Base-by-base conservation (phyloP, 2,113 vertebrate species). In the Poeciliopsis retropinna region DNA sequence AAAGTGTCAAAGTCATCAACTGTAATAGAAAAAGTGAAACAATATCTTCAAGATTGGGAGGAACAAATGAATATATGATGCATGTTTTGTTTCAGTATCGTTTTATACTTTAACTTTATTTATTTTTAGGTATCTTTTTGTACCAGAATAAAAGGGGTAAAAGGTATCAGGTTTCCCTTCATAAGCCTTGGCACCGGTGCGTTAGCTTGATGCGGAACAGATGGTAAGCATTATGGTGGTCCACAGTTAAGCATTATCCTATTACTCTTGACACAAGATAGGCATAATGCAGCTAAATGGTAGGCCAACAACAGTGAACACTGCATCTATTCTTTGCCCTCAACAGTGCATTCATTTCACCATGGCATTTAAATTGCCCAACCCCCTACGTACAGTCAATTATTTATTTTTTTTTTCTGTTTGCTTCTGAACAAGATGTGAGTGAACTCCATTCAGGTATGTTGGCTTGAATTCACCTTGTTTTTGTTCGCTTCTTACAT, bases 221-320 rank as follows among this genome's bases (percentile, higher is more conserved):
- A 84, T 91, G 88, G 89, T 79, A 88, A 22, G 2, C 69, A 84
- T 92, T 91, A 90, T 85, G 57, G 60, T 81, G 86, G 79, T 82
- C 82, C 71, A 60, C 73, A 78, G 60, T 79, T 29, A 5, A 76
- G 62, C 70, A 80, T 86, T 85, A 83, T 80, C 67, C 81, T 29
- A 60, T 86, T 88, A 73, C 70, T 72, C 71, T 72, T 81, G 74
- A 83, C 12, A 72, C 0, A 62, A 54, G 76, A 83, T 83, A 84
- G 63, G 61, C 9, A 12, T 79, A 84, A 89, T 87, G 72, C 74
- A 83, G 51, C 76, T 76, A 71, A 88, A 85, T 77, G 78, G 77
- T 30, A 30, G 54, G 69, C 67, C 64, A 70, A 69, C 71, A 69
- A 66, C 72, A 12, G 71, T 72, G 51, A 85, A 92, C 90, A 89